These are phyloP conservation scores for Drosophila triauraria DNA, from an alignment of 1,140 invertebrate genomes.

Conservation along the genomic window DNA sequence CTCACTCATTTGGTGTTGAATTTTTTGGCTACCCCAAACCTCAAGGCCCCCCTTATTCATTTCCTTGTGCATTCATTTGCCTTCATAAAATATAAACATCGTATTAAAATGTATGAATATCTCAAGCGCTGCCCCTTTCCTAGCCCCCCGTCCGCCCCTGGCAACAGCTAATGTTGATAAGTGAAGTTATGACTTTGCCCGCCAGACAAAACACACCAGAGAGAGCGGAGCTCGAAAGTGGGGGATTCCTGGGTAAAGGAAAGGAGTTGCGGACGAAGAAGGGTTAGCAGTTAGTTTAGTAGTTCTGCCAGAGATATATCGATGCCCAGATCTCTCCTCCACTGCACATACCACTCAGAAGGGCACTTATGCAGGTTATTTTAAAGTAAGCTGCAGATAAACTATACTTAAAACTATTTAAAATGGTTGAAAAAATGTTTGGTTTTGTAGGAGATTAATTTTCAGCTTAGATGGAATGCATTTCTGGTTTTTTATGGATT, in stretches of 20 bases:
- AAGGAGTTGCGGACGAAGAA: background rate
- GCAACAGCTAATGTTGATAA: slow-evolving; percentile 82
- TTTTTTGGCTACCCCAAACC: slow-evolving; percentile 57
- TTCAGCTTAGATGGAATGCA: no score
- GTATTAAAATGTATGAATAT: slow-evolving; percentile 83
- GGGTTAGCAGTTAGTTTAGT: slow-evolving; percentile 15
- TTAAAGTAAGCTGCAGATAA: background rate
- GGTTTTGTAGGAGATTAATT: no score
- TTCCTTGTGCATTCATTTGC: slow-evolving; percentile 83
- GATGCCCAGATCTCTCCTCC: background rate
- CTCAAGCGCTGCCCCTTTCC: slow-evolving; percentile 41
- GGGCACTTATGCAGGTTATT: background rate
- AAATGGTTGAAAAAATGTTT: background rate
- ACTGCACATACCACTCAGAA: no score
- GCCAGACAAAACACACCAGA: slow-evolving; percentile 59
- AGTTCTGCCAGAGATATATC: slow-evolving; percentile 16
- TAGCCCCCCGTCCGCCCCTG: background rate
- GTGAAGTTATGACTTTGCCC: slow-evolving; percentile 83
- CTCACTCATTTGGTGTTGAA: slow-evolving; percentile 72
- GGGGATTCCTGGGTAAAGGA: background rate
- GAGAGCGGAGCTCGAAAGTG: background rate
- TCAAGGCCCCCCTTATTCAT: slow-evolving; percentile 42
- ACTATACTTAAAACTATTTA: background rate
- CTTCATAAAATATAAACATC: slow-evolving; percentile 83
- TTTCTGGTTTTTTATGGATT: no score